Base-by-base conservation (phyloP, 2,797 vertebrate genomes). In the Silurus lanzhouensis region DNA sequence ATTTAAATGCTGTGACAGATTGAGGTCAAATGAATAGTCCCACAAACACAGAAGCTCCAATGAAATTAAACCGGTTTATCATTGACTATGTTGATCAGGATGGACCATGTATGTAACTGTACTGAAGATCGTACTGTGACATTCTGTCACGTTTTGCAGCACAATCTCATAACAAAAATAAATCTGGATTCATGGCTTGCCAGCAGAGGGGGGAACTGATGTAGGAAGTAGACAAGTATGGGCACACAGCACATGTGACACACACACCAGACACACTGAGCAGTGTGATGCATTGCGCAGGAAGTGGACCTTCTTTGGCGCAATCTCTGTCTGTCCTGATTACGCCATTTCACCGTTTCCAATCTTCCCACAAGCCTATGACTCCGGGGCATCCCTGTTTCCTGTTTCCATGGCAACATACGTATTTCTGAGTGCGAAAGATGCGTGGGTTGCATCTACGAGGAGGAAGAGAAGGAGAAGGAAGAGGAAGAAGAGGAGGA, bases 321-420 rank as follows among this genome's bases (percentile, higher is more conserved):
- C 22, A 27, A 58, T 67, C 72, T 14, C 71, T 79, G 78, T 86
- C 84, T 79, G 72, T 67, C 72, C 60, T 27, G 58, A 80, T 88
- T 85, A 82, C 66, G 44, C 86, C 1, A 76, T 63, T 25, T 75
- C 22, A 22, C 61, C 58, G 19, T 64, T 64, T 75, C 71, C 31
- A 76, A 57, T n/a, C 58, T 64, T 67, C 81, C 81, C 76, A 75
- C 84, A 76, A 79, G 81, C 84, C 38, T n/a, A 46, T 17, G 83
- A 60, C 72, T 63, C 57, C 25, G n/a, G 85, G 85, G 82, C 70
- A 77, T 86, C 87, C 78, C 82, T 68, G 82, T 88, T 88, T 72
- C 82, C 82, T 75, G 82, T 88, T 86, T 67, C 85, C 82, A 82
- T 17, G 31, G 87, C 77, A 86, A 86, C 78, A 19, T 13, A 15